Percentiles rank a stretch among this genome's conserved stretches.
Conservation (phyloP, 2,113 vertebrate genomes). For the Catharus bicknelli region DNA sequence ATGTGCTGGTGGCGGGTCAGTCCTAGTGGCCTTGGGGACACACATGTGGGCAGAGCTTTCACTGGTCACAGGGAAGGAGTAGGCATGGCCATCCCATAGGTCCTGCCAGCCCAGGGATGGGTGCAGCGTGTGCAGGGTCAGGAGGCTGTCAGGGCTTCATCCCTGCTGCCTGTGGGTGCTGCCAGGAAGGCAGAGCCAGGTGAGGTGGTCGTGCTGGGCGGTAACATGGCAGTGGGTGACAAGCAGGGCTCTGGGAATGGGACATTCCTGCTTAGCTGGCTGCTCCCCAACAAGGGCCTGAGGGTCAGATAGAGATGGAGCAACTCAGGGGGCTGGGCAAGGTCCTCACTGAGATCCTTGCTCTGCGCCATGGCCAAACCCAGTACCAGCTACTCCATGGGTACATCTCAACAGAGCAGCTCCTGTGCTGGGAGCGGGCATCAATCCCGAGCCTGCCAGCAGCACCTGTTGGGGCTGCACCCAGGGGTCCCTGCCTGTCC, state of each 20-base stretch:
- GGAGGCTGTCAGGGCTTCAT: accelerated
- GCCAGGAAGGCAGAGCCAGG: not conserved
- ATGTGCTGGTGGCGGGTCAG: accelerated
- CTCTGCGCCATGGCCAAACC: accelerated
- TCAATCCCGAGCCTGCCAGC: not conserved
- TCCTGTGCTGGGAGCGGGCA: accelerated
- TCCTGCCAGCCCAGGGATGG: not conserved
- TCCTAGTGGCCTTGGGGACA: not conserved
- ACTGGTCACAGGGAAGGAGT: not conserved
- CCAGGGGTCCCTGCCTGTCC: not conserved
- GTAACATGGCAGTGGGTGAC: not conserved
- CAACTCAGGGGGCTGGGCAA: accelerated
- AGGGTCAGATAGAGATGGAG: not conserved
- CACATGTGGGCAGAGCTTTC: accelerated
- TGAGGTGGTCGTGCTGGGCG: accelerated
- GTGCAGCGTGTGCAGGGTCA: not conserved
- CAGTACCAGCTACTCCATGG: accelerated
- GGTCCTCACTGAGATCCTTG: accelerated
- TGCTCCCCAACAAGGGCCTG: not conserved
- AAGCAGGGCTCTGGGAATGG: not conserved
- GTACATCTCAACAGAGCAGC: accelerated
- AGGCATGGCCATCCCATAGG: not conserved
- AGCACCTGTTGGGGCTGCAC: accelerated
- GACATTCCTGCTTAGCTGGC: not conserved
- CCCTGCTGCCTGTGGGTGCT: too few relatives aligned